Conservation (phyloP, 92 coral and sea anemone species). For the Meandrina meandrites region DNA sequence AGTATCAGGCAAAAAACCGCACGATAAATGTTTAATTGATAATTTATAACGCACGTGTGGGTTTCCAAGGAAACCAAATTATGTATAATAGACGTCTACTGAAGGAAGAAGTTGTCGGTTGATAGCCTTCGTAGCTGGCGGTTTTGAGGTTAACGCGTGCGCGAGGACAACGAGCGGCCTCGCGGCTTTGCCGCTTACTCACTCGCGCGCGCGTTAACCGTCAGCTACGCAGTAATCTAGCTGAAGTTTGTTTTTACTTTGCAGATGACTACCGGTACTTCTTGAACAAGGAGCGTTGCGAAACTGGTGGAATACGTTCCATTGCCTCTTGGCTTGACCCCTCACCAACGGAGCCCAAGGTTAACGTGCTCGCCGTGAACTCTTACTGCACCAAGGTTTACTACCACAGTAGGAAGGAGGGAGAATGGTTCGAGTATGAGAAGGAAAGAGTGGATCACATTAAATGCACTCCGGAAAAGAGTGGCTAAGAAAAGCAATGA, state of each 20-base stretch:
- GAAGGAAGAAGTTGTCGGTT: no score
- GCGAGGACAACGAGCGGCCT: no score
- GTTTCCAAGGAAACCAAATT: no score
- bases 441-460: not conserved
- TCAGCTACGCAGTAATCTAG: no score
- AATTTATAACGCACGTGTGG: no score
- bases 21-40: no score
- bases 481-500: not conserved
- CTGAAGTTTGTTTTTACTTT: not conserved
- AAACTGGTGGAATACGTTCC: slow-evolving; percentile 74
- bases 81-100: no score
- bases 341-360: slow-evolving; percentile 59
- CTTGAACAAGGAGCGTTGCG: slow-evolving; percentile 81
- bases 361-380: slow-evolving; percentile 71
- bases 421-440: slow-evolving; percentile 41
- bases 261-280: slow-evolving; percentile 52
- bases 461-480: slow-evolving; percentile 11
- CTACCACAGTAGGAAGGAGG: slow-evolving; percentile 47
- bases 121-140: no score
- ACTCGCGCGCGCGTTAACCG: no score
- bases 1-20: no score
- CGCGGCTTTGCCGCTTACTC: no score
- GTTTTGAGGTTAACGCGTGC: no score
- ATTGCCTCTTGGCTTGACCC: slow-evolving; percentile 85
- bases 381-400: slow-evolving; percentile 42